A percentile compares a stretch with the other conserved stretches of the same genome.
These are phyloP conservation scores for Leucophenga maculata DNA, from an alignment of 2,888 invertebrate genomes.

Conservation along the genomic window DNA sequence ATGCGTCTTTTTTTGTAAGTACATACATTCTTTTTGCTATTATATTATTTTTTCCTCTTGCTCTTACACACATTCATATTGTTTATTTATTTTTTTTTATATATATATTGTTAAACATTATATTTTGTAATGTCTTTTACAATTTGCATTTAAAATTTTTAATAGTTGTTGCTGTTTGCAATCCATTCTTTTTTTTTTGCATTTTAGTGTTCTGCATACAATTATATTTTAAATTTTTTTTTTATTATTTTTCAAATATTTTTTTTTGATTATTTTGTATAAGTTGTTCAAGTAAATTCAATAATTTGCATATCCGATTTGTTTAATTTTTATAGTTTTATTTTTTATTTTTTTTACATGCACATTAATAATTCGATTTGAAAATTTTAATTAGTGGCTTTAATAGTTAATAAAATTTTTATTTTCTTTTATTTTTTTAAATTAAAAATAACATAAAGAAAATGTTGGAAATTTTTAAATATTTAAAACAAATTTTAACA, in stretches of 20 bases:
- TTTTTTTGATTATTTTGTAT: conserved; percentile 49
- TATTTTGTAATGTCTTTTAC: conserved; percentile 33
- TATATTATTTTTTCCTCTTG: conserved; percentile 22
- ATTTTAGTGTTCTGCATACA: conserved; percentile 23
- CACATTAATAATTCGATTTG: conserved; percentile 30
- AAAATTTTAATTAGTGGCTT: conserved; percentile 32
- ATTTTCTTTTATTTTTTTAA: conserved; percentile 45
- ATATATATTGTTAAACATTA: conserved; percentile 11
- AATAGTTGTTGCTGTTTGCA: conserved; percentile 33
- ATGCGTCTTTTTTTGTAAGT: conserved; percentile 45
- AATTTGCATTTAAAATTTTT: conserved; percentile 27
- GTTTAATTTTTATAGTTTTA: conserved; percentile 18
- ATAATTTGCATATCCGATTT: conserved; percentile 55
- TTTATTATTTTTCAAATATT: conserved; percentile 44
- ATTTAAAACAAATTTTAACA: neutral
- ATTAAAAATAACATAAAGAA: conserved; percentile 41
- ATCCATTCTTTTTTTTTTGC: conserved; percentile 15
- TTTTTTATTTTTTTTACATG: conserved; percentile 30
- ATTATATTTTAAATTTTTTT: conserved; percentile 19
- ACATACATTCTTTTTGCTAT: neutral
- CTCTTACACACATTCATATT: conserved; percentile 27
- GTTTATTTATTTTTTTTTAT: conserved; percentile 19
- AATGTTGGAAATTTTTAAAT: conserved; percentile 29
- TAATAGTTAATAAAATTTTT: conserved; percentile 53
- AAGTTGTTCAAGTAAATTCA: conserved; percentile 51